These are phyloP conservation scores for Pristis pectinata DNA, from an alignment of 2,797 vertebrate genomes.

Conservation along the genomic window DNA sequence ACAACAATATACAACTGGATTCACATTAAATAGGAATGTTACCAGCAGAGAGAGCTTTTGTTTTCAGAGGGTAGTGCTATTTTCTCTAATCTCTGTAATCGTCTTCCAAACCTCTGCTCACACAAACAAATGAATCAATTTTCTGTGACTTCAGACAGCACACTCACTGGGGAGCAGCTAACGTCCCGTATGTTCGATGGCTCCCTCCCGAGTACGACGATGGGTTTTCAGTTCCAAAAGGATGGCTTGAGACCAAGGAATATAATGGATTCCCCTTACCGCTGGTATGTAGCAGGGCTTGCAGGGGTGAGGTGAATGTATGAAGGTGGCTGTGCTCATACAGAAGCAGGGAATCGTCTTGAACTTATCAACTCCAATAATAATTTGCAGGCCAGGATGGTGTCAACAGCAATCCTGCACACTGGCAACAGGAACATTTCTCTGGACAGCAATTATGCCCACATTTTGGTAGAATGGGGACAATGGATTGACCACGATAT, in stretches of 20 bases:
- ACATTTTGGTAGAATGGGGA: constrained; percentile 71
- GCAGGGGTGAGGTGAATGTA: too few species aligned
- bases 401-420: constrained; percentile 65
- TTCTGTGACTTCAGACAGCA: not conserved
- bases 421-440: constrained; percentile 67
- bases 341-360: not conserved
- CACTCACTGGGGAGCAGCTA: constrained; percentile 16
- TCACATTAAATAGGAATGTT: not conserved
- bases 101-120: not conserved
- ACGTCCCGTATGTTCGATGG: constrained; percentile 9
- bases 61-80: not conserved
- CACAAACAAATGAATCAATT: not conserved
- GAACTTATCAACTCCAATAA: not conserved
- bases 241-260: not conserved
- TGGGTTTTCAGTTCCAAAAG: constrained; percentile 1
- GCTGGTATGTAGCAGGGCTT: not conserved
- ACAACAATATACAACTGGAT: not conserved
- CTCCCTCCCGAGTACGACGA: constrained; percentile 28
- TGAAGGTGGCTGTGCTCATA: not conserved
- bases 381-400: constrained; percentile 40
- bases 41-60: not conserved
- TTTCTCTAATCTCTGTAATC: not conserved
- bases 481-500: constrained; percentile 75
- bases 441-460: constrained; percentile 60
- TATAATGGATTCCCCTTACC: constrained; percentile 34